A percentile compares a stretch with the other conserved stretches of the same genome.
phyloP scores from a whole-genome alignment of 2,888 invertebrate species.

The Cabera pusaria region DNA sequence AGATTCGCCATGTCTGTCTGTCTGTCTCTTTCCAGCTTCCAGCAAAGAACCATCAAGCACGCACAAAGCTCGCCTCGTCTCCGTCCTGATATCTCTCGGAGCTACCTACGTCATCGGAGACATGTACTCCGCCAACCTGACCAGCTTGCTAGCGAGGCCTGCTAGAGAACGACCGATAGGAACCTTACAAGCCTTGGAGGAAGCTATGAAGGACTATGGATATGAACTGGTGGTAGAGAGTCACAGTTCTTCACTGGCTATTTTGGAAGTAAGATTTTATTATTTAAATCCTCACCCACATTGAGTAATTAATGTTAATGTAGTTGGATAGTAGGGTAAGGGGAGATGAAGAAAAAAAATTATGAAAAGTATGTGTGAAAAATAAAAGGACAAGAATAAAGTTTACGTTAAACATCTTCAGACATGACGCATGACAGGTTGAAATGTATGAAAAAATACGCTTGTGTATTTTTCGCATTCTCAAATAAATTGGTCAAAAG shows the following conservation, averaged over 20 bases:
- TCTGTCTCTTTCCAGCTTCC: constrained; percentile 73
- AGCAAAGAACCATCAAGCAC: constrained; percentile 85
- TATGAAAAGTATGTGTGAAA: no score
- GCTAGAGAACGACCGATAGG: constrained; percentile 88
- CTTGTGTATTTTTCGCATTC: no score
- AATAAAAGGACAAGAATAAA: no score
- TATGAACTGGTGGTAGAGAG: constrained; percentile 88
- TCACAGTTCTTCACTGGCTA: constrained; percentile 88
- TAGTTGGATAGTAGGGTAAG: no score
- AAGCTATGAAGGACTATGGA: constrained; percentile 85
- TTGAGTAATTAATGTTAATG: no score
- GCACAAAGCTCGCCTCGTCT: constrained; percentile 87
- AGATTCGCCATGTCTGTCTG: no score
- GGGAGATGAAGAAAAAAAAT: no score
- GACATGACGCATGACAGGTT: no score
- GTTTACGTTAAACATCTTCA: no score
- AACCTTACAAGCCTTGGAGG: constrained; percentile 85
- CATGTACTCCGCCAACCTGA: constrained; percentile 90
- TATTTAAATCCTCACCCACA: no score
- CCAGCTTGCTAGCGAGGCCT: constrained; percentile 88
- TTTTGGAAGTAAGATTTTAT: constrained; percentile 84
- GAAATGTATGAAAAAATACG: no score
- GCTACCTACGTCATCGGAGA: constrained; percentile 91
- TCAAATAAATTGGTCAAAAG: no score
- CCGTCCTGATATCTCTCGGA: constrained; percentile 87